These are phyloP conservation scores for Hemitrygon akajei DNA, from an alignment of 2,797 vertebrate genomes.

Conservation along the genomic window DNA sequence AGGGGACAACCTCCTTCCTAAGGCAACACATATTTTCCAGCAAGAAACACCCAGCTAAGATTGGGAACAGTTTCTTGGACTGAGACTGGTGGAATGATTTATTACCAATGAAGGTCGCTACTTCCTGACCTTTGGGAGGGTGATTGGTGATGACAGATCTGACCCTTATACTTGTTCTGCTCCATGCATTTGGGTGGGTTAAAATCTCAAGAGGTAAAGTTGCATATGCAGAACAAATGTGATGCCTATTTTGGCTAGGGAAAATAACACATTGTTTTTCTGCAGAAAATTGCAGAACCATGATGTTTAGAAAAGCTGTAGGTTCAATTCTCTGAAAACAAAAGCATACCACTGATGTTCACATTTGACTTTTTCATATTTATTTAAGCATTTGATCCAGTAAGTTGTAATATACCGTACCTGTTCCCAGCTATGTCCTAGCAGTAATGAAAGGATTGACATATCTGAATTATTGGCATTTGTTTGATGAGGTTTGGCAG, in stretches of 20 bases:
- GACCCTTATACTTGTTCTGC: not conserved
- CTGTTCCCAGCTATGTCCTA: slow-evolving; percentile 19
- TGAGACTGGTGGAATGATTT: slow-evolving; percentile 14
- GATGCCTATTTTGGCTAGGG: not conserved
- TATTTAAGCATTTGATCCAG: slow-evolving; percentile 19
- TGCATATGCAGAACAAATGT: not conserved
- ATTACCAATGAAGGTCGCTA: slow-evolving; percentile 11
- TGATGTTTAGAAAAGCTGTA: slow-evolving; percentile 11
- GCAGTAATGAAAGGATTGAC: not conserved
- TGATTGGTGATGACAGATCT: slow-evolving; percentile 26
- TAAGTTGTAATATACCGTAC: not conserved
- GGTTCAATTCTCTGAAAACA: not conserved
- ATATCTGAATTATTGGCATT: not conserved
- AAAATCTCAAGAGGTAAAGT: not conserved
- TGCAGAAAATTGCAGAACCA: not conserved
- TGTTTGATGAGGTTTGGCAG: not conserved
- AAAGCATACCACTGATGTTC: not conserved
- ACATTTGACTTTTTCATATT: not conserved
- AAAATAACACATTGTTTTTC: not conserved
- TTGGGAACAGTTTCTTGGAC: slow-evolving; percentile 8
- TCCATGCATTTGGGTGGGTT: slow-evolving; percentile 6
- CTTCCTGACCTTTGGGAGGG: slow-evolving; percentile 6
- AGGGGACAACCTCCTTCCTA: not conserved
- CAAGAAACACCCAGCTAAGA: not conserved
- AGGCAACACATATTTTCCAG: slow-evolving; percentile 1